A percentile compares a stretch with the other conserved stretches of the same genome.
phyloP scores from a whole-genome alignment of 2,888 invertebrate genomes.

The Plebejus anna region DNA sequence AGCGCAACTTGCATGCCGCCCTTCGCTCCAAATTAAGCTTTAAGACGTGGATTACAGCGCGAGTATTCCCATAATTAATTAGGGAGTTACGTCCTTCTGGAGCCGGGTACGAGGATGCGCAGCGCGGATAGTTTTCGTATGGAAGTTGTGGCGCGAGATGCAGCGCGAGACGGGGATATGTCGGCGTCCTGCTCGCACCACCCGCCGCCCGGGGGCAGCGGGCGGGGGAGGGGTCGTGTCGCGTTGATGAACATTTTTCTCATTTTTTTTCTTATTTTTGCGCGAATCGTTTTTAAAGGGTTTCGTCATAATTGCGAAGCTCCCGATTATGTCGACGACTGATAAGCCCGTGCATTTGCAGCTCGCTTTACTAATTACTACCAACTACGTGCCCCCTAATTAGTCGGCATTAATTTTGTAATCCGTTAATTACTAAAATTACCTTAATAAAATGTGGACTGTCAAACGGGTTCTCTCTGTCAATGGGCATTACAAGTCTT shows the following conservation, averaged over 20 bases:
- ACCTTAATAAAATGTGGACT: not conserved
- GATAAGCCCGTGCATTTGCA: constrained; percentile 51
- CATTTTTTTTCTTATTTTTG: constrained; percentile 76
- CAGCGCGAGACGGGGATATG: constrained; percentile 53
- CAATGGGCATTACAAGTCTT: not conserved
- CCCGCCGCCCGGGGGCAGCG: constrained; percentile 67
- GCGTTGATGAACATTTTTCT: constrained; percentile 80
- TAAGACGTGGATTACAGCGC: constrained; percentile 34
- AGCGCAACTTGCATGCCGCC: constrained; percentile 40
- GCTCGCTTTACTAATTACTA: constrained; percentile 6
- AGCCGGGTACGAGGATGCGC: constrained; percentile 52
- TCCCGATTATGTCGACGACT: constrained; percentile 68
- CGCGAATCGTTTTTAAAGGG: constrained; percentile 80
- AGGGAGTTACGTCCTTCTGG: constrained; percentile 45
- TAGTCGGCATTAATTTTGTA: constrained; percentile 21
- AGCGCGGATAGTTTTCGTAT: constrained; percentile 77
- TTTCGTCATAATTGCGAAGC: constrained; percentile 78
- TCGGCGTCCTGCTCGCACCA: constrained; percentile 55
- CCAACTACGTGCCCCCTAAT: not conserved
- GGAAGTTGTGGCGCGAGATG: constrained; percentile 75
- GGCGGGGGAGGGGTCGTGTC: constrained; percentile 63
- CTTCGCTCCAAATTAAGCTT: constrained; percentile 32
- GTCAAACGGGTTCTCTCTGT: not conserved
- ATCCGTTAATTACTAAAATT: not conserved
- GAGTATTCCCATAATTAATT: constrained; percentile 32